Conservation (phyloP, 53 echinoderm and acorn worm species). For the Crossaster papposus region DNA sequence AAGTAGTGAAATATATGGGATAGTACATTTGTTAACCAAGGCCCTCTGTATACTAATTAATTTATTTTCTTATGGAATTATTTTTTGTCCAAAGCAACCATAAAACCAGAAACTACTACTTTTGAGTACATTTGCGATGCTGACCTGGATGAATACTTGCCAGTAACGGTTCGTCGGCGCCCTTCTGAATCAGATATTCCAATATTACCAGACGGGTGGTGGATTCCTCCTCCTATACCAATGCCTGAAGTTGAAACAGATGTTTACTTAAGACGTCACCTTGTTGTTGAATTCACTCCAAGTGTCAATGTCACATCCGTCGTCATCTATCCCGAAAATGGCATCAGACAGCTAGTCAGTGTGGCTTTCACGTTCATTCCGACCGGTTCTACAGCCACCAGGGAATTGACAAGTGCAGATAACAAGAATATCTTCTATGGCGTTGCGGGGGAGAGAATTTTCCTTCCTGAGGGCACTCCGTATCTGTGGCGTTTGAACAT, state of each 20-base stretch:
- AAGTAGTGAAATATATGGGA: too few species aligned
- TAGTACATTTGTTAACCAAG: not conserved
- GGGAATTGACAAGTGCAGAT: not conserved
- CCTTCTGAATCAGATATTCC: not conserved
- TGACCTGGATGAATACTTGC: constrained; percentile 4
- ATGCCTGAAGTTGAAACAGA: not conserved
- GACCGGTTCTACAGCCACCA: not conserved
- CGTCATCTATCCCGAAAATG: not conserved
- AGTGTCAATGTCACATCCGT: not conserved
- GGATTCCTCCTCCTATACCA: not conserved
- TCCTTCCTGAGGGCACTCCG: not conserved
- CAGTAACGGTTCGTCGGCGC: constrained; percentile 9
- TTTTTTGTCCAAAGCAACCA: not conserved
- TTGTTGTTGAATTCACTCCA: not conserved
- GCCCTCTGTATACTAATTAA: not conserved
- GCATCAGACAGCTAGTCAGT: not conserved
- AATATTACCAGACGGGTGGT: not conserved
- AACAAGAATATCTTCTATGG: not conserved
- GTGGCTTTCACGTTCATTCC: not conserved
- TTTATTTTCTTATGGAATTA: not conserved
- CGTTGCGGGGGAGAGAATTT: not conserved
- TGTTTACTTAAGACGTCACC: not conserved
- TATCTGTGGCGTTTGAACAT: not conserved
- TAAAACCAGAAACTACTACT: not conserved
- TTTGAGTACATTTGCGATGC: not conserved